Evolutionary conservation across 1,140 invertebrate genomes (phyloP), one percentile per base, ranked within the genome.

Genomic region (Melitaea cinxia): DNA sequence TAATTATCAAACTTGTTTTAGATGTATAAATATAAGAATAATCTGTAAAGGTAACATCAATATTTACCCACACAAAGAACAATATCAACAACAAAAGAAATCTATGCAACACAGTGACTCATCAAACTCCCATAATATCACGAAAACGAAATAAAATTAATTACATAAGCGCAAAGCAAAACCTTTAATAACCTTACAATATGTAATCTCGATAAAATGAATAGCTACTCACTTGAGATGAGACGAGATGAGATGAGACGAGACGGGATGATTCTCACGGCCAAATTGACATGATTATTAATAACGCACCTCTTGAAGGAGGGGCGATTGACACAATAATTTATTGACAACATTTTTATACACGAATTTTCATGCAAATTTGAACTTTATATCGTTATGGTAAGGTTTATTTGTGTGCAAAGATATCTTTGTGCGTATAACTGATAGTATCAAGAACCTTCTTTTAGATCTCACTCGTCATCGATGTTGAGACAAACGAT

Each of bases 281-380:
- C 42, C 42, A 70, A 72, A 82, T 82, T 85, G 82, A 83, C 83
- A 83, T 82, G 76, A 80, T 88, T 88, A 82, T 88, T 86, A 87
- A 87, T 82, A 83, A 77, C 72, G 65, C 70, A 53, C 59, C 55
- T 70, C 64, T 77, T 60, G 65, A 58, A 76, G 82, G 75, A 86
- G 82, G 77, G 70, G 80, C 82, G 80, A 81, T 88, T 83, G 85
- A 88, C 85, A 85, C 83, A 70, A 86, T 81, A 88, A 85, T 85
- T 80, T 71, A 78, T 72, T 33, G 56, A 70, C 62, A 54, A 65
- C 67, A 71, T 59, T 49, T 10, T 26, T 12, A 0, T 17, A n/a
- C 19, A 33, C n/a, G n/a, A n/a, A n/a, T n/a, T n/a, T n/a, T n/a
- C n/a, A n/a, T n/a, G n/a, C n/a, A n/a, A n/a, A n/a, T n/a, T n/a